Conservation (phyloP, 2,797 vertebrate genomes). For the Paguma larvata region DNA sequence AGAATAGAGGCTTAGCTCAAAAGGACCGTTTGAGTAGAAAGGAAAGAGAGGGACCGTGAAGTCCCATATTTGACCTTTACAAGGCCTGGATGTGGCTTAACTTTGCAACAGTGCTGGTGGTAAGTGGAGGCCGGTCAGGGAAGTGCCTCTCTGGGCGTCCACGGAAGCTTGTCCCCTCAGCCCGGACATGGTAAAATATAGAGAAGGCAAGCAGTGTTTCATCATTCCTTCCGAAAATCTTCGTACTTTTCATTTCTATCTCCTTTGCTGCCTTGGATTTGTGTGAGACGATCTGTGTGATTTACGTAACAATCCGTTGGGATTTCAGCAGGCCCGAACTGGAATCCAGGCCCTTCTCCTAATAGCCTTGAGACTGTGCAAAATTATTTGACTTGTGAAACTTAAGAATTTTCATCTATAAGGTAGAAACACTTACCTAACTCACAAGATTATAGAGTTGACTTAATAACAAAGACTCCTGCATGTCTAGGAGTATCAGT, state of each 20-base stretch:
- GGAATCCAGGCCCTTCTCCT: background rate
- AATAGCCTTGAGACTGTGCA: background rate
- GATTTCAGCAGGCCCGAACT: background rate
- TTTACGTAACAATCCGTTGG: background rate
- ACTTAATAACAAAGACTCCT: background rate
- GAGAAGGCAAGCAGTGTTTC: background rate
- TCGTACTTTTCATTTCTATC: background rate
- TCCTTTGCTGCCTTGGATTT: background rate
- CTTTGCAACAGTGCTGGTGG: background rate
- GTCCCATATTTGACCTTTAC: background rate
- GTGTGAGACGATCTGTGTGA: background rate
- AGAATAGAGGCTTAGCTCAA: background rate
- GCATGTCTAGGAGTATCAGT: background rate
- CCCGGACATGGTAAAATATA: background rate
- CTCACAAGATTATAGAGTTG: background rate
- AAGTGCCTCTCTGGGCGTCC: background rate
- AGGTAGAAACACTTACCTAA: background rate
- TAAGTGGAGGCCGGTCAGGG: fast-evolving
- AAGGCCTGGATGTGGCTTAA: too few species aligned
- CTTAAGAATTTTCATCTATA: background rate
- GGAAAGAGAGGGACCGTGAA: background rate
- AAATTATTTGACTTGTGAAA: background rate
- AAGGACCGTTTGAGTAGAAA: background rate
- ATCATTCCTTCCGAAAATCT: background rate
- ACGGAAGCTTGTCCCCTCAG: background rate